Evolutionary conservation across 2,888 invertebrate species (phyloP).

Genomic region (Caenorhabditis parvicauda): DNA sequence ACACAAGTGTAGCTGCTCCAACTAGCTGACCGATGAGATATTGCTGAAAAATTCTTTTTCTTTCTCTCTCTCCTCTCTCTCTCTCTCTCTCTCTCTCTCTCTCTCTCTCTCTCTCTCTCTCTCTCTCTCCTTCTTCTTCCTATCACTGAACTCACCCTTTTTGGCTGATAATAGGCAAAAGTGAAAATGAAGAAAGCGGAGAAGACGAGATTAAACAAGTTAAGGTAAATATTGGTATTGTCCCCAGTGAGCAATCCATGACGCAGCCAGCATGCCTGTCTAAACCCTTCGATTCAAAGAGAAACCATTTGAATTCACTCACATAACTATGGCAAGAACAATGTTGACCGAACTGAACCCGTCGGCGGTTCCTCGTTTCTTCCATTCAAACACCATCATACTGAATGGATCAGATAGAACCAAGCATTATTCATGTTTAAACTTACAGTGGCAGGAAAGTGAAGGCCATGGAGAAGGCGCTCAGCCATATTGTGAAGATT

Average conservation of each 20-base stretch:
- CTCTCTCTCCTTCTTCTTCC: too few species aligned
- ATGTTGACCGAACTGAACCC: constrained; percentile 60
- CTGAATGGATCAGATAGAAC: constrained; percentile 31
- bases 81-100: too few species aligned
- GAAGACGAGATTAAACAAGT: constrained; percentile 45
- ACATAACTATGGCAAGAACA: constrained; percentile 56
- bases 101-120: too few species aligned
- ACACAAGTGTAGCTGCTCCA: constrained; percentile 24
- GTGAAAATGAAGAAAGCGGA: constrained; percentile 47
- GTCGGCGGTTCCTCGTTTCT: constrained; percentile 54
- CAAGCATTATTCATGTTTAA: constrained; percentile 10
- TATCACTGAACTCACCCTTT: constrained; percentile 45
- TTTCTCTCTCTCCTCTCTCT: too few species aligned
- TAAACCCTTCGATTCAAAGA: constrained; percentile 21
- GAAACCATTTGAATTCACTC: constrained; percentile 4
- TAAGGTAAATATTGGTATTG: constrained; percentile 47
- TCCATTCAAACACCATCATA: constrained; percentile 48
- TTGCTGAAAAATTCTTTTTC: constrained; percentile 36
- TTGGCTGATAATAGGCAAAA: constrained; percentile 58
- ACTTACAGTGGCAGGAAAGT: constrained; percentile 56
- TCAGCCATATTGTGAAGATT: constrained; percentile 53
- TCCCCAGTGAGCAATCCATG: constrained; percentile 56
- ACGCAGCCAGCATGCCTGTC: constrained; percentile 54
- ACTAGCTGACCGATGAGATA: constrained; percentile 51
- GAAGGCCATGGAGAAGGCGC: constrained; percentile 53